A percentile compares a stretch with the other conserved stretches of the same genome.
These are phyloP conservation scores for Hartigia nigra DNA, from an alignment of 2,888 invertebrate species.

Conservation along the genomic window DNA sequence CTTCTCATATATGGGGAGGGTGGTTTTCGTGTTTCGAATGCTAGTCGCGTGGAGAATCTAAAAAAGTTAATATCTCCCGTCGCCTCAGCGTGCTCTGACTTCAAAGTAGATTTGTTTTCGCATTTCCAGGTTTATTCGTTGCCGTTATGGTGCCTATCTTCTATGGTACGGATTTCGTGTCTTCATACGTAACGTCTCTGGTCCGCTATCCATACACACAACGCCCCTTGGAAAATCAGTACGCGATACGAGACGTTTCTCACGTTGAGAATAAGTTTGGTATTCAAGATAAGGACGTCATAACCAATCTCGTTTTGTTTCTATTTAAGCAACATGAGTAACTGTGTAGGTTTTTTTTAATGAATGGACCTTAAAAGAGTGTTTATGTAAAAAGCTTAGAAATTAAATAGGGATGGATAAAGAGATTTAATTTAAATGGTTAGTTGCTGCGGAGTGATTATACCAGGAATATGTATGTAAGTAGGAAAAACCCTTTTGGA, in stretches of 20 bases:
- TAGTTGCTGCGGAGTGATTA: background rate
- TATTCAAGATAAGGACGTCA: background rate
- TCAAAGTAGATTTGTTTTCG: slow-evolving; percentile 58
- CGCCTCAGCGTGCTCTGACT: slow-evolving; percentile 49
- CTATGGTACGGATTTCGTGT: background rate
- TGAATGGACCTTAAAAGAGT: background rate
- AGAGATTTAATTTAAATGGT: background rate
- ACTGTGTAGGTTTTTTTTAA: background rate
- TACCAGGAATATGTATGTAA: too few relatives aligned
- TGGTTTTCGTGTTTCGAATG: slow-evolving; percentile 41
- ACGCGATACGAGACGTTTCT: background rate
- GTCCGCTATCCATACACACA: background rate
- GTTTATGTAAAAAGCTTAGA: background rate
- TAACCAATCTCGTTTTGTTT: background rate
- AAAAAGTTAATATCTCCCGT: slow-evolving; percentile 61
- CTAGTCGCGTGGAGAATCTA: slow-evolving; percentile 29
- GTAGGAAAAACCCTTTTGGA: background rate
- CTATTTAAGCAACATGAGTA: background rate
- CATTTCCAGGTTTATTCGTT: slow-evolving; percentile 50
- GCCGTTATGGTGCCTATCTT: slow-evolving; percentile 28
- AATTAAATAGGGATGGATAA: background rate
- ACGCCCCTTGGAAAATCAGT: slow-evolving; percentile 1
- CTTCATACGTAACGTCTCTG: background rate
- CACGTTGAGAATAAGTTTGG: background rate
- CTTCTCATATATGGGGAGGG: slow-evolving; percentile 45